phyloP scores from a whole-genome alignment of 2,888 invertebrate genomes.

The Brachylomia viminalis region DNA sequence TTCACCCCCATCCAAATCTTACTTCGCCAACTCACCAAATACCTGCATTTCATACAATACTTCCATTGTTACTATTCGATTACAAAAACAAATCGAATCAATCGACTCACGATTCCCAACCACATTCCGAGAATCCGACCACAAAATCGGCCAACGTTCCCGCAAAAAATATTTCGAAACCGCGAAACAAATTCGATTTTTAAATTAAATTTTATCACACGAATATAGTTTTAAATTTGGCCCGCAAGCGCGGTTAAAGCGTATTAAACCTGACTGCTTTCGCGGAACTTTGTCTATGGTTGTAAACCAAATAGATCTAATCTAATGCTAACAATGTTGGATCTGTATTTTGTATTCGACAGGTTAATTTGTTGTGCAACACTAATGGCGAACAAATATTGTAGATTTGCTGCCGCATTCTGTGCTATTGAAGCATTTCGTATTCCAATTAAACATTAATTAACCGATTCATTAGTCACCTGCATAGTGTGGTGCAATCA shows the following conservation, averaged over 20 bases:
- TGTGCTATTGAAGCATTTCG: constrained; percentile 54
- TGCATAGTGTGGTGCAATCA: constrained; percentile 44
- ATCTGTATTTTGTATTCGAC: constrained; percentile 53
- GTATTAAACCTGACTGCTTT: constrained; percentile 27
- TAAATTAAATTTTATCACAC: constrained; percentile 22
- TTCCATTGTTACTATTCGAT: constrained; percentile 18
- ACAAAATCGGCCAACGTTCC: constrained; percentile 18
- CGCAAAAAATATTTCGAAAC: constrained; percentile 31
- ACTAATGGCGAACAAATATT: constrained; percentile 68
- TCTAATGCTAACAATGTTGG: constrained; percentile 47
- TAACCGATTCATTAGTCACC: constrained; percentile 54
- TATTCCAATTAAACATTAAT: constrained; percentile 60
- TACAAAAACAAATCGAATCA: constrained; percentile 10
- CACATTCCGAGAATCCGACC: constrained; percentile 25
- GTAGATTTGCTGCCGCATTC: constrained; percentile 59
- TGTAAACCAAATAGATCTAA: constrained; percentile 49
- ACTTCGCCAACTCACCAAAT: constrained; percentile 10
- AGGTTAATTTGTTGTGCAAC: constrained; percentile 59
- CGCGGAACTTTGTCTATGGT: constrained; percentile 34
- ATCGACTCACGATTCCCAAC: constrained; percentile 22
- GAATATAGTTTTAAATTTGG: constrained; percentile 32
- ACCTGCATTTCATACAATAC: constrained; percentile 4
- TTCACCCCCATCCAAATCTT: neutral
- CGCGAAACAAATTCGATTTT: constrained; percentile 44
- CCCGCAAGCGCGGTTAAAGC: constrained; percentile 14